A percentile compares a stretch with the other conserved stretches of the same genome.
phyloP scores from a whole-genome alignment of 1,140 invertebrate species.

The Cydia amplana region DNA sequence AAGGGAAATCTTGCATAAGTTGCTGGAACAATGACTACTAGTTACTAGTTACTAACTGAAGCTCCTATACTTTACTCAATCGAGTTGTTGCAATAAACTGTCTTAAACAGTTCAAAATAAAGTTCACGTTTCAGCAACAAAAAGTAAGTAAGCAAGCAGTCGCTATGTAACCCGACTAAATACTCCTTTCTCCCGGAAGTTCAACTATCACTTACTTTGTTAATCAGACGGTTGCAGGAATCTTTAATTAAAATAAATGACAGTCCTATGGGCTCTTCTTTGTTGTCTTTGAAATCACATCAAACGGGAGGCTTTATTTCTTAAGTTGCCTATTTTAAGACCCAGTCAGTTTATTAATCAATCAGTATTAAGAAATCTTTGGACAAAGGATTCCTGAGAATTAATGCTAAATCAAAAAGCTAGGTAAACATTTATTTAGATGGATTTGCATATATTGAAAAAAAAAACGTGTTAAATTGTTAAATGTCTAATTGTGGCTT shows the following conservation, averaged over 20 bases:
- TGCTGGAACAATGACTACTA: conserved; percentile 53
- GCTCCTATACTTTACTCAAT: conserved; percentile 48
- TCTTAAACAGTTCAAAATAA: conserved; percentile 37
- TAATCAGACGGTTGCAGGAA: conserved; percentile 19
- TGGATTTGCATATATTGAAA: not conserved
- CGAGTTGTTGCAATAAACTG: conserved; percentile 44
- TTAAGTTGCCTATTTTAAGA: too few relatives aligned
- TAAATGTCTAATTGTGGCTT: not conserved
- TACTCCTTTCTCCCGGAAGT: conserved; percentile 17
- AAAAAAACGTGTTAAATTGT: not conserved
- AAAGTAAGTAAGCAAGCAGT: conserved; percentile 4
- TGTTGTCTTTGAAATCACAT: not conserved
- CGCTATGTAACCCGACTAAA: conserved; percentile 21
- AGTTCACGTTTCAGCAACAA: not conserved
- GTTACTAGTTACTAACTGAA: conserved; percentile 52
- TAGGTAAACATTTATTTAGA: too few relatives aligned
- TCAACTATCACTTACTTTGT: conserved; percentile 30
- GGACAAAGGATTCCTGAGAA: too few relatives aligned
- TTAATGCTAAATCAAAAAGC: too few relatives aligned
- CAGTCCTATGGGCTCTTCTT: not conserved
- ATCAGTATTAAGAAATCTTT: too few relatives aligned
- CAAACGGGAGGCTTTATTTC: not conserved
- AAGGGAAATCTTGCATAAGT: conserved; percentile 63
- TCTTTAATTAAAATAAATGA: conserved; percentile 1
- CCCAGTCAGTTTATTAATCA: too few relatives aligned